Base-by-base conservation (phyloP, 2,888 invertebrate species). In the Theodoxus fluviatilis region DNA sequence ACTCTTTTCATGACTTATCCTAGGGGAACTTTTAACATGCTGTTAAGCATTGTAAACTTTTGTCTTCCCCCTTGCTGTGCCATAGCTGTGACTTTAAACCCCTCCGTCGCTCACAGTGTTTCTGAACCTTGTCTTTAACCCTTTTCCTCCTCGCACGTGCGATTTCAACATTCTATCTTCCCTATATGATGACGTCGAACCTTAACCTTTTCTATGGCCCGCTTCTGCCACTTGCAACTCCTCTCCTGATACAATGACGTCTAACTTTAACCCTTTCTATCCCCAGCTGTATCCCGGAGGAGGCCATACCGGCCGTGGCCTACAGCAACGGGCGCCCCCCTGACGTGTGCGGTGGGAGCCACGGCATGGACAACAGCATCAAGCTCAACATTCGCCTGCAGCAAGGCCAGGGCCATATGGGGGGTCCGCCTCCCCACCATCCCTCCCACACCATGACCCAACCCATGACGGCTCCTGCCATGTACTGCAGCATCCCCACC, bases 221-320 rank as follows among this genome's bases (percentile, higher is more conserved):
- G n/a, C n/a, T n/a, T n/a, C n/a, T n/a, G n/a, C n/a, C n/a, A n/a
- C n/a, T n/a, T n/a, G n/a, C n/a, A n/a, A n/a, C n/a, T n/a, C n/a
- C n/a, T n/a, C n/a, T n/a, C n/a, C n/a, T n/a, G n/a, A n/a, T n/a
- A 7, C 1, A 49, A n/a, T n/a, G n/a, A 9, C 49, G 18, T n/a
- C 49, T 33, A 35, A 61, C 31, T 6, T 28, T 31, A n/a, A 7
- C n/a, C 31, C 31, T 12, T 61, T 33, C 12, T 59, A 43, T n/a
- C 75, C 78, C 31, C 75, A 81, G 80, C 68, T 78, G 79, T 71
- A 69, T 81, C 59, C 78, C 79, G 49, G 81, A 81, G 59, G 81
- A 80, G 55, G 74, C 76, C 22, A 78, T 79, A 25, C 74, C 77
- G 31, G 79, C 78, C 35, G 77, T 78, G 69, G 78, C 79, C 1